Conservation (phyloP, 2,113 vertebrate species). For the Marmota flaviventris region DNA sequence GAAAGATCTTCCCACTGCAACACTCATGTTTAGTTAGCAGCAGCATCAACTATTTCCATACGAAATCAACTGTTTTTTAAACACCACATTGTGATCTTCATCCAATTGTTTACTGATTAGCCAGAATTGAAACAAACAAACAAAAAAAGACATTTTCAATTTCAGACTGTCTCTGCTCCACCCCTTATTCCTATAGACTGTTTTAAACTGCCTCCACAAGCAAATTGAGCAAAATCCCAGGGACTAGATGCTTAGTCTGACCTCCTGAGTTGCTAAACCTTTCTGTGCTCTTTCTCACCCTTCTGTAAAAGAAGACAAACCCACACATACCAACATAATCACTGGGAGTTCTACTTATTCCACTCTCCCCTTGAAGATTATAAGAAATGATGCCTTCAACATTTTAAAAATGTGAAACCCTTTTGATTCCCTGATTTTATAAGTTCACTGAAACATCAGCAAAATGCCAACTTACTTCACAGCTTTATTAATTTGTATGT, state of each 20-base stretch:
- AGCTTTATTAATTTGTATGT: not conserved
- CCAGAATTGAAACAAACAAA: not conserved
- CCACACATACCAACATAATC: not conserved
- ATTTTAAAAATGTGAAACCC: not conserved
- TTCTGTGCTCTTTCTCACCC: not conserved
- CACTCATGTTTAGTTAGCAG: not conserved
- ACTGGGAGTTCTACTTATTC: not conserved
- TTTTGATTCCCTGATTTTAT: not conserved
- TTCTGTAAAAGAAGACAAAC: not conserved
- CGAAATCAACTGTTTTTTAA: not conserved
- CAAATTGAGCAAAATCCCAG: not conserved
- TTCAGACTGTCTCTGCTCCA: not conserved
- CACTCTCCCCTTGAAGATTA: not conserved
- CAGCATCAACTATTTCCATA: not conserved
- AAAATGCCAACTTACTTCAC: constrained; percentile 4
- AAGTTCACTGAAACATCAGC: not conserved
- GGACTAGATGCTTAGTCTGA: too few relatives aligned
- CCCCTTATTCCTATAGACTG: not conserved
- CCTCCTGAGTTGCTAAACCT: not conserved
- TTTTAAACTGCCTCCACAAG: not conserved
- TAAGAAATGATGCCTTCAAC: not conserved
- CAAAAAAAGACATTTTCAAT: not conserved
- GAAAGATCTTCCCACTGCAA: not conserved
- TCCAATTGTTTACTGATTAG: not conserved
- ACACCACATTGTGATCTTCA: not conserved